Evolutionary conservation across 1,140 invertebrate species (phyloP).

Genomic region (Eumaeus atala): DNA sequence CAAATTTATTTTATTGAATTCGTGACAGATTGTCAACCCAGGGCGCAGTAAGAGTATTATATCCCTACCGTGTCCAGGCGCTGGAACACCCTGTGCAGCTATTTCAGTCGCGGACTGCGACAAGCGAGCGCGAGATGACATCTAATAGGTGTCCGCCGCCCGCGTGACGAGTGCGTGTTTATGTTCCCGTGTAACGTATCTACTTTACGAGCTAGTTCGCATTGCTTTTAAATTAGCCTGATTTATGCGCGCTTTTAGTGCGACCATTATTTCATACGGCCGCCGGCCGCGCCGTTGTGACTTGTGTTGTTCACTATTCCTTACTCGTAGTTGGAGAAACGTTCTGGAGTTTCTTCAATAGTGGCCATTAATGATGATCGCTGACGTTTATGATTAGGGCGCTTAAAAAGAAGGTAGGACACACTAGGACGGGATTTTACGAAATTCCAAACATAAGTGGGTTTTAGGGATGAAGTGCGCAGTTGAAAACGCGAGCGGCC

Average conservation of each 20-base stretch:
- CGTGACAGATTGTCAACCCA: no score
- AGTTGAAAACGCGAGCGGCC: no score
- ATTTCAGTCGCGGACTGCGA: neutral
- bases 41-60: no score
- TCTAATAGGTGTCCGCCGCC: neutral
- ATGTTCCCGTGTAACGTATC: neutral
- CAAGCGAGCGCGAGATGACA: neutral
- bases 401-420: no score
- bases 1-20: no score
- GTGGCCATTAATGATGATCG: no score
- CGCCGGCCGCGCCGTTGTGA: neutral
- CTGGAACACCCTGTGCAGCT: neutral
- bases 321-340: neutral
- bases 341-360: no score
- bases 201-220: conserved; percentile 1
- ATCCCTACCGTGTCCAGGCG: no score
- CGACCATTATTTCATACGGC: neutral
- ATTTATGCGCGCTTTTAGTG: conserved; percentile 4
- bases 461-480: no score
- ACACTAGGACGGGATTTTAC: no score
- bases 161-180: neutral
- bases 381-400: no score
- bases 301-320: conserved; percentile 4
- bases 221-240: conserved; percentile 7
- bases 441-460: no score